Evolutionary conservation across 1,140 invertebrate genomes (phyloP).

Genomic region (Brachionus paranguensis): DNA sequence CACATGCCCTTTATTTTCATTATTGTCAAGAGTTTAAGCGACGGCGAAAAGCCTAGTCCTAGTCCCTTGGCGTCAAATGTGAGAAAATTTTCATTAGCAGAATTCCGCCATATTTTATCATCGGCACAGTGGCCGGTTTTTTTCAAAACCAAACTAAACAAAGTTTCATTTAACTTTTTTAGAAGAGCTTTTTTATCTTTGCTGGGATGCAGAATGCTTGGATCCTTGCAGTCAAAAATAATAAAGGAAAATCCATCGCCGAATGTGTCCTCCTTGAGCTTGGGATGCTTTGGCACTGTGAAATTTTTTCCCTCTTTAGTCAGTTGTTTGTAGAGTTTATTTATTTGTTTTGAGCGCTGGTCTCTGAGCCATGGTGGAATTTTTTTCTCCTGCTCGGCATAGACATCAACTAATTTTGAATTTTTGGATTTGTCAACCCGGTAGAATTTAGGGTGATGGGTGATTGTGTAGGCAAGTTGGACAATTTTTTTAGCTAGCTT

Average conservation of each 20-base stretch:
- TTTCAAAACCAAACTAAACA: not conserved
- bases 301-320: not conserved
- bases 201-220: not conserved
- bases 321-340: not conserved
- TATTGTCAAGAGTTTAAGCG: not conserved
- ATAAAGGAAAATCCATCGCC: slow-evolving; percentile 31
- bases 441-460: slow-evolving; percentile 32
- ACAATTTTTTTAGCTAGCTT: not conserved
- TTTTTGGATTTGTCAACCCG: not conserved
- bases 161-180: not conserved
- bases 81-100: not conserved
- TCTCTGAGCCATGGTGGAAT: slow-evolving; percentile 25
- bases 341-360: not conserved
- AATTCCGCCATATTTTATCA: not conserved
- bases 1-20: slow-evolving; percentile 27
- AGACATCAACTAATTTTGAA: not conserved
- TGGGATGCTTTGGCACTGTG: not conserved
- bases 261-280: not conserved
- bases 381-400: not conserved
- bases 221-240: slow-evolving; percentile 8
- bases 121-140: not conserved
- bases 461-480: not conserved
- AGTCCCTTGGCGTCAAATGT: slow-evolving; percentile 13
- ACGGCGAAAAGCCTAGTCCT: slow-evolving; percentile 10
- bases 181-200: not conserved